These are phyloP conservation scores for Butorides virescens DNA, from an alignment of 2,113 vertebrate species.

Conservation along the genomic window DNA sequence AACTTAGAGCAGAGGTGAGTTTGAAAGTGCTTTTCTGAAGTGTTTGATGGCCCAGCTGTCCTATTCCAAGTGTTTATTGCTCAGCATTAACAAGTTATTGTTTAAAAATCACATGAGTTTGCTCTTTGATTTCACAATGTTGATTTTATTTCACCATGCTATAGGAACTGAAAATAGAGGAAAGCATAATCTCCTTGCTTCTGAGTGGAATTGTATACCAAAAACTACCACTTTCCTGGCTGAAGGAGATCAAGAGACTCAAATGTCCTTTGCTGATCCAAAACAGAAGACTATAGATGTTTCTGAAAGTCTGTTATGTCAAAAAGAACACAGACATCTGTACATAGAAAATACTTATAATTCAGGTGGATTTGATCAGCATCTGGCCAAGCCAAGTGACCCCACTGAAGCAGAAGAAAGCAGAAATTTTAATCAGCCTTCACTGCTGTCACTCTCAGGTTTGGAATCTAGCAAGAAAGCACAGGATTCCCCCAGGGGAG, in stretches of 20 bases:
- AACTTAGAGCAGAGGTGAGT: neutral
- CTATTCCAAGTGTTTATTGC: neutral
- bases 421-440: conserved; percentile 79
- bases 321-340: conserved; percentile 82
- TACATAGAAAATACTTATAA: conserved; percentile 85
- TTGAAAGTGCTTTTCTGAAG: neutral
- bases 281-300: conserved; percentile 83
- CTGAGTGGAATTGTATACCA: conserved; percentile 87
- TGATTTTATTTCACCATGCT: conserved; percentile 43
- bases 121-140: conserved; percentile 8
- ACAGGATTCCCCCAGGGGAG: conserved; percentile 88
- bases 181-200: conserved; percentile 86
- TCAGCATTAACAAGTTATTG: neutral
- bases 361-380: conserved; percentile 77
- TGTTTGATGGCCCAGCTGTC: neutral
- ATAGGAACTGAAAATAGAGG: conserved; percentile 82
- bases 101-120: neutral
- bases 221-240: conserved; percentile 86
- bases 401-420: conserved; percentile 79
- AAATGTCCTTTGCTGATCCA: conserved; percentile 81
- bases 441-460: conserved; percentile 82
- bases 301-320: conserved; percentile 77
- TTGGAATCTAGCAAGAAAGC: conserved; percentile 79
- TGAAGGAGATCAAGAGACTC: conserved; percentile 82
- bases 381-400: conserved; percentile 76